A percentile compares a stretch with the other conserved stretches of the same genome.
These are phyloP conservation scores for Neopelma chrysocephalum DNA, from an alignment of 2,797 vertebrate species.

Conservation along the genomic window DNA sequence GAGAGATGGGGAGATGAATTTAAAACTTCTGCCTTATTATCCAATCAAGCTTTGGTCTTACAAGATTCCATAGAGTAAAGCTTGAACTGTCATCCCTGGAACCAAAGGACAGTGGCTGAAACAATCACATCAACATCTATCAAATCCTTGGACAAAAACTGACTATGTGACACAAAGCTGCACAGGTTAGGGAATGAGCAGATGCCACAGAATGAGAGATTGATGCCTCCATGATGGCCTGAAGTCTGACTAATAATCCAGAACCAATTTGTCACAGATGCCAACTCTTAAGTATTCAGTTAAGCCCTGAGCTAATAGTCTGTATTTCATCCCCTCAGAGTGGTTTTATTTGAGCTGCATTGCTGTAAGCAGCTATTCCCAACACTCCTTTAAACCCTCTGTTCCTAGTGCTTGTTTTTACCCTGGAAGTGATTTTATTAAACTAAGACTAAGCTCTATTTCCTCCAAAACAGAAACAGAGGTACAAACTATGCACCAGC, in stretches of 20 bases:
- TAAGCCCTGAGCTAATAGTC: slow-evolving; percentile 45
- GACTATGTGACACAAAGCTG: slow-evolving; percentile 46
- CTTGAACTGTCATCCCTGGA: background rate
- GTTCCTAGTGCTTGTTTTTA: background rate
- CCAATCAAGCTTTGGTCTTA: background rate
- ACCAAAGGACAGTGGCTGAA: slow-evolving; percentile 20
- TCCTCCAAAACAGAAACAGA: background rate
- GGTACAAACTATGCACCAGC: background rate
- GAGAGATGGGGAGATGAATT: background rate
- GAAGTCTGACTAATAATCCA: slow-evolving; percentile 56
- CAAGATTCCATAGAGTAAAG: background rate
- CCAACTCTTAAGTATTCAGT: slow-evolving; percentile 30
- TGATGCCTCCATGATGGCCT: slow-evolving; percentile 22
- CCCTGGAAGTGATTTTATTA: background rate
- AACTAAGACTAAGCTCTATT: background rate
- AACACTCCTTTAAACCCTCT: background rate
- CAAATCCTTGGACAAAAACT: slow-evolving; percentile 54
- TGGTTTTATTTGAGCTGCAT: background rate
- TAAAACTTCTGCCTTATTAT: background rate
- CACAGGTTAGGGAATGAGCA: slow-evolving; percentile 46
- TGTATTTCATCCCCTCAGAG: background rate
- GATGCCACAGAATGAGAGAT: slow-evolving; percentile 37
- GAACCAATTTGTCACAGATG: slow-evolving; percentile 58
- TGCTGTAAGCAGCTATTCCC: background rate
- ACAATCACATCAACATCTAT: slow-evolving; percentile 26